Conservation (phyloP, 2,113 vertebrate species). For the Salvelinus alpinus region DNA sequence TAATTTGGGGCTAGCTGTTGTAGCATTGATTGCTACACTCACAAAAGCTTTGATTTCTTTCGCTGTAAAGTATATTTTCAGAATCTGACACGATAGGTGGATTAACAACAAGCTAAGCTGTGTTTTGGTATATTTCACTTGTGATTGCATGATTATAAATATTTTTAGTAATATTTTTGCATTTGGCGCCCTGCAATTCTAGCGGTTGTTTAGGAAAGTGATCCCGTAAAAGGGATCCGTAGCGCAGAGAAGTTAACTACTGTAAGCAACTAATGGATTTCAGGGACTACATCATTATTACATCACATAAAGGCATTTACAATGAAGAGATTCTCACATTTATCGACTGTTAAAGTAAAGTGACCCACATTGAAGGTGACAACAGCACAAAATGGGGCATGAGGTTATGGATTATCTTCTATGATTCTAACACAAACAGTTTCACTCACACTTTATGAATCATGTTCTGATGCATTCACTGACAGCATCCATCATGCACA, state of each 20-base stretch:
- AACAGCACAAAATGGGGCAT: slow-evolving; percentile 37
- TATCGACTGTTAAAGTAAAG: slow-evolving; percentile 50
- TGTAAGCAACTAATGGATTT: slow-evolving; percentile 55
- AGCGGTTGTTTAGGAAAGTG: no score
- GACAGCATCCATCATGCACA: slow-evolving; percentile 31
- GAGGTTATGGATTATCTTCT: slow-evolving; percentile 9
- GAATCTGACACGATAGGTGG: no score
- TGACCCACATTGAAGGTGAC: slow-evolving; percentile 45
- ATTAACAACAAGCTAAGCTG: no score
- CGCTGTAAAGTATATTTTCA: no score
- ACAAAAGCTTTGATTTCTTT: no score
- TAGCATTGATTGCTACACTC: no score
- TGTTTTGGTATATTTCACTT: no score
- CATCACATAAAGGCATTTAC: slow-evolving; percentile 59
- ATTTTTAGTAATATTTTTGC: no score
- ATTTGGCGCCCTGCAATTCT: no score
- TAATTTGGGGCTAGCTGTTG: no score
- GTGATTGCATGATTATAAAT: no score
- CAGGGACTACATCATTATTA: slow-evolving; percentile 62
- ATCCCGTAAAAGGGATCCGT: no score
- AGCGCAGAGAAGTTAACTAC: slow-evolving; percentile 1
- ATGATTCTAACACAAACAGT: slow-evolving; percentile 20
- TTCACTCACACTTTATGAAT: slow-evolving; percentile 35
- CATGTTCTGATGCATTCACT: slow-evolving; percentile 1
- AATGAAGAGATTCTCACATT: slow-evolving; percentile 53